Evolutionary conservation across 1,140 invertebrate genomes (phyloP), one percentile per base, ranked within the genome.

Genomic region (Drosophila punjabiensis): DNA sequence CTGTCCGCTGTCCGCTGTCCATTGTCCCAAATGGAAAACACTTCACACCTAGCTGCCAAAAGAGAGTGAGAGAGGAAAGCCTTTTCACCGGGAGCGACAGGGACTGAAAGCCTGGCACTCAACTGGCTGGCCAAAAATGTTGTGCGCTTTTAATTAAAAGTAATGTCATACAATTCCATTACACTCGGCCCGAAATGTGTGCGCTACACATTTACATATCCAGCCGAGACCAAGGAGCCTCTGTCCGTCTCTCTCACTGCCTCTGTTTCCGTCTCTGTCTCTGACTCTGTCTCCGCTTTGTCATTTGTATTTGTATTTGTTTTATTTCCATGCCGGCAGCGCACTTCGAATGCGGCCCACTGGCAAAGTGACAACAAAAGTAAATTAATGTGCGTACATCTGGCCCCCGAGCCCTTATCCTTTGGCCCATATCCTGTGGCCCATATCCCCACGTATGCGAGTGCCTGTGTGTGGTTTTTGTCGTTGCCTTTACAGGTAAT

Each of bases 61-160:
- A 79, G 68, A 41, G 28, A 37, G 53, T 63, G 50, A 58, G 60
- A 64, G 48, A 58, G 48, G 50, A 39, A 73, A 79, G 50, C 55
- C 50, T 60, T 70, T 71, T 63, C 67, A 79, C 53, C 32, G 45
- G 41, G 50, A 59, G 53, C 24, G 50, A 71, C 64, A 76, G 61
- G 33, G 50, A 59, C 61, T 71, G 69, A 68, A 76, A 70, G 65
- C 65, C 64, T 48, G 69, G 63, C 79, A 86, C 82, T 87, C 83
- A 80, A 80, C 65, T 56, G 62, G 76, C 79, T 77, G 78, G 80
- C 79, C 80, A 92, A 92, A 92, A 84, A 79, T 85, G 90, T 86
- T 91, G 86, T 92, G 81, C 90, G 84, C 90, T 84, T 92, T 92
- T 92, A 92, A 92, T 92, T 92, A 92, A 92, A 92, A 92, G 90